Evolutionary conservation across 2,888 invertebrate species (phyloP), one percentile per base, ranked within the genome.

Genomic region (Pseudococcus viburni): DNA sequence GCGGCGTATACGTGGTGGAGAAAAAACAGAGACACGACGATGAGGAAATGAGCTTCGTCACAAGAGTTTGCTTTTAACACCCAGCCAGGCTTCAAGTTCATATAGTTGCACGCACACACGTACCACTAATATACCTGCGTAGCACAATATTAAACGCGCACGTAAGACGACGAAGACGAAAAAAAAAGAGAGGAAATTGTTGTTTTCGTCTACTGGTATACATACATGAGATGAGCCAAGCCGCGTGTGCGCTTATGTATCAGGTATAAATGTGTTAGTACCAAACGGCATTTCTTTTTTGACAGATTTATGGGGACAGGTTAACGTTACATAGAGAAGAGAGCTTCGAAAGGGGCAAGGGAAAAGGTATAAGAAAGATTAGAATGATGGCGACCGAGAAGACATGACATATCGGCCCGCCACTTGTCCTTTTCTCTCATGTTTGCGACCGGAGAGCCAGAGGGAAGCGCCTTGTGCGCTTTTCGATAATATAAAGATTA

Each of bases 51-150:
- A 87, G 59, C 51, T 87, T 87, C 83, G 83, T 87, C 87, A 87
- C 87, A 87, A 87, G 87, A 87, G 87, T 87, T 87, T 87, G 87
- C 87, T 87, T 87, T 87, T 87, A 87, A 87, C 87, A 87, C 87
- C 87, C 87, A 87, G 22, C 80, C 19, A n/a, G 15, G 42, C 87
- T 77, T 87, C 87, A 87, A 87, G 87, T 87, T 87, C 80, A 26
- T 48, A 55, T 39, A 80, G 48, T 9, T 17, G 77, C 87, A 51
- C 33, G 46, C 80, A 87, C 80, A 59, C 83, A 26, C 22, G 26
- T 33, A 33, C 42, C 68, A 77, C 68, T 77, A 19, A 73, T 12
- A 55, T 15, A 55, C 22, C 6, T 22, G 33, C 33, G 15, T 73
- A 73, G 33, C 7, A 22, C 22, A 15, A 59, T 6, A 59, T 5